Evolutionary conservation across 2,113 vertebrate species (phyloP), one percentile per base, ranked within the genome.

Genomic region (Anoplopoma fimbria): DNA sequence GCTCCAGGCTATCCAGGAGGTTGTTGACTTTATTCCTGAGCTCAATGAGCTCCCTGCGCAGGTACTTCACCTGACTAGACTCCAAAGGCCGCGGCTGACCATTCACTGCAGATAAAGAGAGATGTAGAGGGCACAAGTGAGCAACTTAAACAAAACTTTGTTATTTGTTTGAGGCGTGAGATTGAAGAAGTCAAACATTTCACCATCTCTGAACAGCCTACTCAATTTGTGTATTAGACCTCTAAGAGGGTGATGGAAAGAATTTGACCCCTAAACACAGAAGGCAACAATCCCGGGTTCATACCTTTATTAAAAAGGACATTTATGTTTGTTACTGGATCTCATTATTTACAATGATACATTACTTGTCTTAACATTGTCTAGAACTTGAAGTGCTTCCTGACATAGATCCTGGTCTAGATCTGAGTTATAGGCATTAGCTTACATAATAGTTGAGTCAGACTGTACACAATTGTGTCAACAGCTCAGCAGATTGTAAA

Each of bases 11-110:
- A 88, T 99, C 98, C 93, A 99, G 92, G 70, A 99, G 95, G 72
- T 95, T 96, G 94, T 99, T 99, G 77, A 99, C 97, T 96, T 99
- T 99, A 93, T 99, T 99, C 88, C 98, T 95, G 92, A 99, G 97
- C 92, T 99, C 97, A 92, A 99, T 97, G 87, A 99, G 95, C 95
- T 99, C 98, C 90, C 96, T 96, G 78, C 97, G 97, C 81, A 99
- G 95, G 79, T 99, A 96, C 89, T 99, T 99, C 89, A 99, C 98
- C 89, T 99, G 98, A 94, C 96, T 99, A 36, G 98, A 99, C 94
- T 99, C 98, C 94, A 99, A 94, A 45, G 98, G 98, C 87, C 98
- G 95, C 55, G 98, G 98, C 14, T 99, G 98, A 81, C 98, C 98
- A 87, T 99, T 99, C 84, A 99, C 98, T 99, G 91, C 61, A 90